phyloP scores from a whole-genome alignment of 2,888 invertebrate genomes.

The Lamellibrachia columna region DNA sequence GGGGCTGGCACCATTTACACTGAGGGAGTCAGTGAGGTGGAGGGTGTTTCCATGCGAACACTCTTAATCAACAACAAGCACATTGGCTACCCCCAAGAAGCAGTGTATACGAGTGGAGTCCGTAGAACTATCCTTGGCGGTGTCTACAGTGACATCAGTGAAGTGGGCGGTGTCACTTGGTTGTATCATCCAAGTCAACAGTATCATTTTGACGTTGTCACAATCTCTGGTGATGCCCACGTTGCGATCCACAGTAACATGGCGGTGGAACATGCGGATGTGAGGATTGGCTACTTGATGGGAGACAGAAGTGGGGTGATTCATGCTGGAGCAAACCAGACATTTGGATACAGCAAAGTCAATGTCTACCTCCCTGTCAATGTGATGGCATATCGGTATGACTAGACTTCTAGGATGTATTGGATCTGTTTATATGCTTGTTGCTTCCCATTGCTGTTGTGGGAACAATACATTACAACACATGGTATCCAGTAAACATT shows the following conservation, averaged over 20 bases:
- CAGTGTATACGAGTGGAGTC: conserved; percentile 31
- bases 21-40: conserved; percentile 38
- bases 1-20: conserved; percentile 53
- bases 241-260: conserved; percentile 51
- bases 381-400: conserved; percentile 50
- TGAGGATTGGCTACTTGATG: conserved; percentile 39
- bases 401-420: too few species aligned
- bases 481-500: not conserved
- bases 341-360: conserved; percentile 44
- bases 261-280: conserved; percentile 35
- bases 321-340: conserved; percentile 48
- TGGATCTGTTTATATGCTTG: not conserved
- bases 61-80: conserved; percentile 48
- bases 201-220: conserved; percentile 33
- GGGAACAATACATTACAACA: not conserved
- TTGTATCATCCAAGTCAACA: conserved; percentile 38
- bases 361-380: conserved; percentile 50
- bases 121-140: conserved; percentile 47
- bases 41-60: conserved; percentile 36
- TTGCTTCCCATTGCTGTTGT: too few species aligned
- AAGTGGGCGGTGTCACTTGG: conserved; percentile 51
- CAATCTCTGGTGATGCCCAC: conserved; percentile 49
- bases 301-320: conserved; percentile 52
- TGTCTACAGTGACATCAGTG: conserved; percentile 43
- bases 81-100: conserved; percentile 43